A percentile compares a stretch with the other conserved stretches of the same genome.
phyloP scores from a whole-genome alignment of 1,140 invertebrate species.

The Heliconius hermathena region DNA sequence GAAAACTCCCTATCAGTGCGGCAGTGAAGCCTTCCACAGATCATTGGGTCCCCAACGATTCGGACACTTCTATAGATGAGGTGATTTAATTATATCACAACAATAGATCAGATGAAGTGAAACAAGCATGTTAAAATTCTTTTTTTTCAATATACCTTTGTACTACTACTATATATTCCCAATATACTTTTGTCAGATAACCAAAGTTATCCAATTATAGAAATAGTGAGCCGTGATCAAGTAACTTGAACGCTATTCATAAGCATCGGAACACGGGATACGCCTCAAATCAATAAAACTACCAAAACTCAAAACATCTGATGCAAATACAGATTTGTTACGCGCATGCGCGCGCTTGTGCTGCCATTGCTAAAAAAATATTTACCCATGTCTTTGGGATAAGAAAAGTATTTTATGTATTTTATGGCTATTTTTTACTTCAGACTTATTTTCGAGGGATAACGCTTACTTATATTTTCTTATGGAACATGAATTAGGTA shows the following conservation, averaged over 20 bases:
- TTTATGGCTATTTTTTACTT: background rate
- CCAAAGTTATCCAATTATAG: background rate
- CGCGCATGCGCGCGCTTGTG: conserved; percentile 55
- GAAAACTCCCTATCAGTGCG: no score
- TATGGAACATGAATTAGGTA: no score
- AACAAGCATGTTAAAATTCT: no score
- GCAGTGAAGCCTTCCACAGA: no score
- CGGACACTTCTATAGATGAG: no score
- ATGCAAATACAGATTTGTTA: conserved; percentile 49
- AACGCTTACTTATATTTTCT: no score
- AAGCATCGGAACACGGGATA: conserved; percentile 33
- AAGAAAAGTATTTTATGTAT: background rate
- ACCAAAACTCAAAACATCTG: conserved; percentile 71
- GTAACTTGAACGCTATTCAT: conserved; percentile 26
- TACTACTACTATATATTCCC: no score
- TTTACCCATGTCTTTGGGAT: conserved; percentile 19
- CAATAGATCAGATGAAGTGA: no score
- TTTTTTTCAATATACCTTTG: no score
- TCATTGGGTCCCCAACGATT: no score
- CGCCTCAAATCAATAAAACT: conserved; percentile 70
- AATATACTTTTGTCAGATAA: no score
- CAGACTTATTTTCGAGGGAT: background rate
- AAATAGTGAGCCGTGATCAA: conserved; percentile 19
- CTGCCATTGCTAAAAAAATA: conserved; percentile 46
- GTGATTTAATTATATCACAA: no score